phyloP scores from a whole-genome alignment of 2,113 vertebrate species.

The Eurypyga helias region DNA sequence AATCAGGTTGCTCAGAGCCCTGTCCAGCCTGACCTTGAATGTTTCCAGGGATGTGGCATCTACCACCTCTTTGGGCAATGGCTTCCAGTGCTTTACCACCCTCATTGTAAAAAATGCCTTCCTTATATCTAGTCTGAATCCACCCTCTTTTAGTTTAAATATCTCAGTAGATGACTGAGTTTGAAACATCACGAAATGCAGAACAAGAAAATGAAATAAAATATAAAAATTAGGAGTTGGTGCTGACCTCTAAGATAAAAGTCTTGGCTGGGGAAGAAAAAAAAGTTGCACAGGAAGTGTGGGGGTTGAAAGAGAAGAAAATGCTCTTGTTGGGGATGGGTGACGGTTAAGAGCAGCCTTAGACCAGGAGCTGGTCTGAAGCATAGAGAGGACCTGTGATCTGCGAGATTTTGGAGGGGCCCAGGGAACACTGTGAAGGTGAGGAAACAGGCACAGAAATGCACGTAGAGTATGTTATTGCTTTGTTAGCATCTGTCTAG shows the following conservation, averaged over 20 bases:
- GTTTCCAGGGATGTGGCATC: too few species aligned
- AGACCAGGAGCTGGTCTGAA: not conserved
- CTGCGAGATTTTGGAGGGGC: not conserved
- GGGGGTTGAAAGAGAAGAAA: conserved; percentile 40
- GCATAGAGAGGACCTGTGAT: not conserved
- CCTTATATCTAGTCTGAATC: not conserved
- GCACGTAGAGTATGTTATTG: not conserved
- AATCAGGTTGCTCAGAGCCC: too few species aligned
- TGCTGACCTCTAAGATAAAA: not conserved
- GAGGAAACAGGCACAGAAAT: not conserved
- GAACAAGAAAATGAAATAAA: not conserved
- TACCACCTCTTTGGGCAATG: too few species aligned
- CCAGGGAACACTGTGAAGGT: not conserved
- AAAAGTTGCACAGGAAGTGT: conserved; percentile 56
- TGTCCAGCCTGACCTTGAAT: too few species aligned
- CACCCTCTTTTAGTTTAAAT: not conserved
- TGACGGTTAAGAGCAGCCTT: not conserved
- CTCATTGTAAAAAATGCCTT: not conserved
- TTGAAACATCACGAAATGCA: not conserved
- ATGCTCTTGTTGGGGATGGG: not conserved
- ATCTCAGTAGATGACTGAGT: not conserved
- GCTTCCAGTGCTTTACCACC: too few species aligned
- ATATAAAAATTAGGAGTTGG: not conserved
- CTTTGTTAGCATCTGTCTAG: not conserved
- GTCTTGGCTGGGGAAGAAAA: conserved; percentile 8